These are phyloP conservation scores for Drosophila tropicalis DNA, from an alignment of 1,140 invertebrate genomes.

Conservation along the genomic window DNA sequence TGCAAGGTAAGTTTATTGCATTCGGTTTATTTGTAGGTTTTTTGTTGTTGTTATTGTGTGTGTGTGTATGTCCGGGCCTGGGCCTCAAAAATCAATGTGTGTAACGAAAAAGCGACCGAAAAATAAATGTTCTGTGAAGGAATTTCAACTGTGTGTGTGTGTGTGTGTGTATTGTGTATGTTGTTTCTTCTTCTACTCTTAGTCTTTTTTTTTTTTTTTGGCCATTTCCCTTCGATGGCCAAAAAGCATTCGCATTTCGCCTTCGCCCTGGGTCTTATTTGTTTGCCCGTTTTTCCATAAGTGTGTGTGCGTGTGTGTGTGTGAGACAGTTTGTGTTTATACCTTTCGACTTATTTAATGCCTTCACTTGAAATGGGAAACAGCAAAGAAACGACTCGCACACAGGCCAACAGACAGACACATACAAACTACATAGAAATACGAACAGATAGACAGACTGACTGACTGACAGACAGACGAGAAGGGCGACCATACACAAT, in stretches of 20 bases:
- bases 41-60: conserved; percentile 13
- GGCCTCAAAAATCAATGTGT: conserved; percentile 78
- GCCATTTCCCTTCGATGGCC: conserved; percentile 46
- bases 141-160: conserved; percentile 70
- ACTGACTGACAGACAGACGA: conserved; percentile 18
- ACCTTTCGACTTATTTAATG: conserved; percentile 78
- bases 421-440: conserved; percentile 5
- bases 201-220: conserved; percentile 32
- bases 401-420: conserved; percentile 5
- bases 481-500: conserved; percentile 44
- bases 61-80: conserved; percentile 16
- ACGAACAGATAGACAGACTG: conserved; percentile 22
- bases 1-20: conserved; percentile 63
- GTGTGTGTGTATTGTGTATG: conserved; percentile 45
- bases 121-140: conserved; percentile 82
- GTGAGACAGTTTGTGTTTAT: conserved; percentile 73
- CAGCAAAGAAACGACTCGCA: conserved; percentile 53
- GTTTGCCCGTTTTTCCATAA: conserved; percentile 56
- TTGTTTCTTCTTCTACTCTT: conserved; percentile 50
- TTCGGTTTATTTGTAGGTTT: conserved; percentile 28
- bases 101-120: conserved; percentile 79
- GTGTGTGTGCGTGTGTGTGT: conserved; percentile 8
- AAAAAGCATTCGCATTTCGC: conserved; percentile 54
- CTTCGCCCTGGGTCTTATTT: conserved; percentile 51
- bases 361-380: conserved; percentile 75